Conservation (phyloP, 64 coral and sea anemone genomes). For the Pocillopora damicornis region DNA sequence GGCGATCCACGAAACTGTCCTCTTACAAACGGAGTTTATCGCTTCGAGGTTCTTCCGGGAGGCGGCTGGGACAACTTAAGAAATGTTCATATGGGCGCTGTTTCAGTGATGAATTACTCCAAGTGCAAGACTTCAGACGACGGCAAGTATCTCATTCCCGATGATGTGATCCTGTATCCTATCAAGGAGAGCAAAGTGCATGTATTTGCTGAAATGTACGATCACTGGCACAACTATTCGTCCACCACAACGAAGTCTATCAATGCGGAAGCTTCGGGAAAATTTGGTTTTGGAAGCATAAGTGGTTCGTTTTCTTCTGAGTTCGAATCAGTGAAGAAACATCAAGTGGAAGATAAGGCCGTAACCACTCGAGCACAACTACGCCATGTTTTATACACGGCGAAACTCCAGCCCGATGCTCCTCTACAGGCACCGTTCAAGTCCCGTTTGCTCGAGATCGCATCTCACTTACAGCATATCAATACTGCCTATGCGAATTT, state of each 20-base stretch:
- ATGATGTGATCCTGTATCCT: conserved; percentile 55
- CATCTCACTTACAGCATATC: conserved; percentile 77
- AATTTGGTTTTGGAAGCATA: background rate
- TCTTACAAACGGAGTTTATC: conserved; percentile 21
- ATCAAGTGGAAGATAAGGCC: conserved; percentile 85
- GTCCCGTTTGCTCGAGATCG: conserved; percentile 72
- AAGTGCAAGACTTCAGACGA: conserved; percentile 73
- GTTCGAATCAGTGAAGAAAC: conserved; percentile 70
- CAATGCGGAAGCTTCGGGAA: conserved; percentile 46
- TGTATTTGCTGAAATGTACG: conserved; percentile 61
- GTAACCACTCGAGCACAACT: conserved; percentile 86
- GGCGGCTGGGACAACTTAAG: conserved; percentile 87
- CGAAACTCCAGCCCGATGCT: conserved; percentile 50
- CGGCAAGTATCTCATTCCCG: conserved; percentile 80
- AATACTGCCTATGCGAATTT: conserved; percentile 72
- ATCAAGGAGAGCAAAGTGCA: conserved; percentile 78
- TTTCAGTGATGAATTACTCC: conserved; percentile 74
- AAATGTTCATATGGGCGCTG: conserved; percentile 79
- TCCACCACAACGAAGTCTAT: conserved; percentile 72
- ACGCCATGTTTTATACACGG: conserved; percentile 71
- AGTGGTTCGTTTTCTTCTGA: conserved; percentile 76
- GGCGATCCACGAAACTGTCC: conserved; percentile 79
- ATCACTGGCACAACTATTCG: conserved; percentile 82
- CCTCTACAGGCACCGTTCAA: conserved; percentile 83
- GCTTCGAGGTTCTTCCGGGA: conserved; percentile 84